These are phyloP conservation scores for Rhingia campestris DNA, from an alignment of 2,888 invertebrate species.

Conservation along the genomic window DNA sequence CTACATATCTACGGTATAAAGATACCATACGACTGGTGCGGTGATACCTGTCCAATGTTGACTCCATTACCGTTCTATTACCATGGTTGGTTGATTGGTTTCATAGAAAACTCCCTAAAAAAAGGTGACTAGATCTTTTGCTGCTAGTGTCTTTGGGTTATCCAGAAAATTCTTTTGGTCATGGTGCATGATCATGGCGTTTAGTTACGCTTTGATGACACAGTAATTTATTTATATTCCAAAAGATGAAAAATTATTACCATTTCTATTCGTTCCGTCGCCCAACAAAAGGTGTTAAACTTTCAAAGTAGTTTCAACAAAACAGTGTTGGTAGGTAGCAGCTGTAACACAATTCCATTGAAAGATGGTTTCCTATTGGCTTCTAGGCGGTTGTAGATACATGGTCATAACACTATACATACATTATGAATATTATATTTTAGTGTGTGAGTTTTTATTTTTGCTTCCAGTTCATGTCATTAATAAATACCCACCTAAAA, in stretches of 20 bases:
- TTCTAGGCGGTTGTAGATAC: constrained; percentile 30
- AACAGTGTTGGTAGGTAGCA: constrained; percentile 40
- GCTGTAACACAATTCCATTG: constrained; percentile 47
- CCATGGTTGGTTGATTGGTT: constrained; percentile 72
- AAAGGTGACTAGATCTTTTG: constrained; percentile 8
- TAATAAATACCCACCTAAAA: constrained; percentile 27
- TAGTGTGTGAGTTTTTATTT: constrained; percentile 26
- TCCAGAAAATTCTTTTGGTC: constrained; percentile 71
- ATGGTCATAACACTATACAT: constrained; percentile 33
- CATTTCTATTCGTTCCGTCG: constrained; percentile 65
- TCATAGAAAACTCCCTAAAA: constrained; percentile 64
- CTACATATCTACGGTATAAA: constrained; percentile 34
- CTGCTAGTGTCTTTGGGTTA: constrained; percentile 62
- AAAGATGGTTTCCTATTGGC: constrained; percentile 57
- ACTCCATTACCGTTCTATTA: constrained; percentile 69
- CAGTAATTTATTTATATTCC: constrained; percentile 77
- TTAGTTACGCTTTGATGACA: constrained; percentile 83
- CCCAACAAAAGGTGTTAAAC: constrained; percentile 72
- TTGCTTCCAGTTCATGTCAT: constrained; percentile 14
- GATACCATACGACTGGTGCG: constrained; percentile 9
- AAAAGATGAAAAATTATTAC: constrained; percentile 73
- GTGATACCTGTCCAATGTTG: constrained; percentile 66
- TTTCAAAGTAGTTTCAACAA: constrained; percentile 43
- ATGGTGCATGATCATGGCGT: constrained; percentile 77
- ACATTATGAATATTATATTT: constrained; percentile 30